Percentiles rank a stretch among this genome's conserved stretches.
Conservation (phyloP, 1,140 invertebrate species). For the Metaphire vulgaris region DNA sequence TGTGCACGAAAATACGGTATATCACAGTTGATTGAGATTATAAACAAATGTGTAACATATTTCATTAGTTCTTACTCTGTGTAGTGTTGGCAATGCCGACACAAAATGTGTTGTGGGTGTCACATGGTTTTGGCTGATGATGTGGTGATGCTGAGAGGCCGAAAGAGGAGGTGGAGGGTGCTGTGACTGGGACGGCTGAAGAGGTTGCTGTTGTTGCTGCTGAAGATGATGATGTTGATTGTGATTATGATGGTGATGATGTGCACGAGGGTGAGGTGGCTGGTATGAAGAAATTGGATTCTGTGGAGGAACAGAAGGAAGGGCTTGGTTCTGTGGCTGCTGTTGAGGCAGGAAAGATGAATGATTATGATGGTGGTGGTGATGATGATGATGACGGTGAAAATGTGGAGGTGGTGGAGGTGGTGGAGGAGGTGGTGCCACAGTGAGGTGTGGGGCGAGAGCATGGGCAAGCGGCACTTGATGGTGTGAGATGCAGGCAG, state of each 20-base stretch:
- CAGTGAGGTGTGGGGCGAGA: background rate
- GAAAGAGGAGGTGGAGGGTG: slow-evolving; percentile 26
- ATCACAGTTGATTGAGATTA: too few species aligned
- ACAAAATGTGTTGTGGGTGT: slow-evolving; percentile 8
- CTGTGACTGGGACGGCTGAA: slow-evolving; percentile 25
- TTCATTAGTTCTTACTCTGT: background rate
- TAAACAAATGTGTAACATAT: too few species aligned
- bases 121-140: slow-evolving; percentile 32
- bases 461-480: slow-evolving; percentile 35
- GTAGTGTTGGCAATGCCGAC: background rate
- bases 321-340: slow-evolving; percentile 6
- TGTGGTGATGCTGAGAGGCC: slow-evolving; percentile 18
- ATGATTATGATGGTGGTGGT: background rate
- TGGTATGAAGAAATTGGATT: slow-evolving; percentile 33
- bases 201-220: slow-evolving; percentile 34
- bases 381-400: background rate
- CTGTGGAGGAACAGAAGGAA: slow-evolving; percentile 44
- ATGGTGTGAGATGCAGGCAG: slow-evolving; percentile 41
- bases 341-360: background rate
- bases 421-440: slow-evolving; percentile 17
- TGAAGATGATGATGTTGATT: slow-evolving; percentile 52
- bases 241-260: slow-evolving; percentile 44
- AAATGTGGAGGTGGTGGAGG: slow-evolving; percentile 15
- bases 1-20: too few species aligned
- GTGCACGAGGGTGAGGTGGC: slow-evolving; percentile 43